Evolutionary conservation across 2,888 invertebrate species (phyloP).

Genomic region (Labia minor): DNA sequence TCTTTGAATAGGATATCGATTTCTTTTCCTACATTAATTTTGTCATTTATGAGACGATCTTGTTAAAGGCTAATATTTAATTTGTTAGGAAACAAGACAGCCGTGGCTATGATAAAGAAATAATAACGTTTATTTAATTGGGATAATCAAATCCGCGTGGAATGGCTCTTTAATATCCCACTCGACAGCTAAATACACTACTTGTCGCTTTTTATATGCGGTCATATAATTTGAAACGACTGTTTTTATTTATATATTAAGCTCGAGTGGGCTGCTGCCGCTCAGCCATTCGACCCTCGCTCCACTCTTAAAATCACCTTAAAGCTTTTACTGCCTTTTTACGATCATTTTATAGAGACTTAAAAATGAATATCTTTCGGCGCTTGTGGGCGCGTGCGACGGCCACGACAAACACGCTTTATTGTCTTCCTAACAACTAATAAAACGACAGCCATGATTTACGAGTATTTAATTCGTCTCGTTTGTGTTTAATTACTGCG

Average conservation of each 20-base stretch:
- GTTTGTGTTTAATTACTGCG: not conserved
- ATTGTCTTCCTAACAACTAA: not conserved
- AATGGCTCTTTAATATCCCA: conserved; percentile 3
- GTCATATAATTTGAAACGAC: conserved; percentile 6
- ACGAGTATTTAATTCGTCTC: not conserved
- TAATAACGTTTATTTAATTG: conserved; percentile 8
- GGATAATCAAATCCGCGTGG: conserved; percentile 1
- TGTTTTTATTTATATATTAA: conserved; percentile 13
- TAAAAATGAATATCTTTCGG: conserved; percentile 13
- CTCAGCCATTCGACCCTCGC: not conserved
- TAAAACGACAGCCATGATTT: not conserved
- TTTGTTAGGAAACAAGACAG: no score
- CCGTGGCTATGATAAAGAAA: not conserved
- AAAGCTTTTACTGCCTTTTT: conserved; percentile 1
- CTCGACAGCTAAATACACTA: conserved; percentile 13
- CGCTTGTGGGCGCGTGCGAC: not conserved
- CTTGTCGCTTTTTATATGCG: conserved; percentile 13
- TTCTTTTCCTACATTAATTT: no score
- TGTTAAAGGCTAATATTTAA: no score
- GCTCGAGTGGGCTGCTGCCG: not conserved
- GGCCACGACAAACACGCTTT: conserved; percentile 3
- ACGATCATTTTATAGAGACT: conserved; percentile 13
- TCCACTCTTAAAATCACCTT: conserved; percentile 4
- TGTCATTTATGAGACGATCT: no score
- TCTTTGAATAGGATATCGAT: no score